Evolutionary conservation across 2,888 invertebrate genomes (phyloP), one percentile per base, ranked within the genome.

Genomic region (Steromphala cineraria): DNA sequence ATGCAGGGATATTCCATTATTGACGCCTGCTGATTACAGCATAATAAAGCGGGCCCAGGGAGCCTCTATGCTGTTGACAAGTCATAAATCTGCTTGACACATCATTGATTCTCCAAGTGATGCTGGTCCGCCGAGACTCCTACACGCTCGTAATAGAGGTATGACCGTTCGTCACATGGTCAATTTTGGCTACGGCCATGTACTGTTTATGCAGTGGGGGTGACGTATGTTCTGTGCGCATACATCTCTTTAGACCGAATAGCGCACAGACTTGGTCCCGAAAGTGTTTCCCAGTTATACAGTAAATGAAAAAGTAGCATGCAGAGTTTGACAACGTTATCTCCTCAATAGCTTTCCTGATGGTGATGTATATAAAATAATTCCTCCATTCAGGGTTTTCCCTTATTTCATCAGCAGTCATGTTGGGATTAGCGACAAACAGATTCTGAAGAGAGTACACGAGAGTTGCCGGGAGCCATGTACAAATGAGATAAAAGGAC

Each of bases 401-500:
- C 2, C 82, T 53, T 80, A 92, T 86, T 52, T 89, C 83, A 2
- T 87, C 86, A 19, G 87, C 84, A 0, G 84, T 80, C 53, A 88
- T 19, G 21, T 67, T 78, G 0, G 87, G 80, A 46, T 90, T 74
- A 10, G 71, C 79, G 8, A 81, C 78, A 52, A 89, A 84, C 5
- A 87, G 88, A 28, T 91, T 89, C 52, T 88, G 80, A 53, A 92
- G 79, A 10, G 90, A 88, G 82, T 92, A 93, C 10, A 93, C 91
- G 62, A 93, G 85, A 0, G 93, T 92, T 28, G 91, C 92, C 4
- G 93, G 93, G 15, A 93, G 85, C 76, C 92, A 89, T 13, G 93
- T 93, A 80, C 91, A 89, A 40, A 93, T 93, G 15, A 93, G 89
- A 84, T 92, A 93, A 83, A 93, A 93, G 3, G 93, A 93, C 7